These are phyloP conservation scores for Cochlearius cochlearius DNA, from an alignment of 2,113 vertebrate genomes.

Conservation along the genomic window DNA sequence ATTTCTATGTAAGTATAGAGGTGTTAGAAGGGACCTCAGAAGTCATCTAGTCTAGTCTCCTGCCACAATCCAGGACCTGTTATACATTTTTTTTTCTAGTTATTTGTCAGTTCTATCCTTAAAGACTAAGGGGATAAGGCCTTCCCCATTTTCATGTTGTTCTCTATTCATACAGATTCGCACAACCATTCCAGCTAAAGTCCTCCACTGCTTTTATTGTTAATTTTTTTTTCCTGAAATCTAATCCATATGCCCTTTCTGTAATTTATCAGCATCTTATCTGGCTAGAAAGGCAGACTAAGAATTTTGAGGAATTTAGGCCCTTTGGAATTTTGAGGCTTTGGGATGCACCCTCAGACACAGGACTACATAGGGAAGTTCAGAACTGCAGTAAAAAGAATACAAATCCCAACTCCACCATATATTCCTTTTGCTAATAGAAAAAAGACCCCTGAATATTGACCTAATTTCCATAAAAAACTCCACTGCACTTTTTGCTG, in stretches of 20 bases:
- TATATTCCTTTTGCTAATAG: background rate
- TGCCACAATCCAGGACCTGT: background rate
- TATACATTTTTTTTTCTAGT: background rate
- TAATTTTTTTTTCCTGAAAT: background rate
- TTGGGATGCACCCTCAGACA: background rate
- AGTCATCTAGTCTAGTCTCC: background rate
- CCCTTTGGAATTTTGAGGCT: no score
- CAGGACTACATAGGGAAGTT: background rate
- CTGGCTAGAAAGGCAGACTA: background rate
- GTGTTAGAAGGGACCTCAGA: background rate
- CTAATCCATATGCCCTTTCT: background rate
- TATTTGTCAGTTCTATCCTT: background rate
- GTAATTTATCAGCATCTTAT: background rate
- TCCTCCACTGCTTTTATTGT: background rate
- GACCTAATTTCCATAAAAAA: background rate
- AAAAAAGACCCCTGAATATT: background rate
- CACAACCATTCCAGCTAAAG: background rate
- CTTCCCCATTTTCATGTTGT: fast-evolving
- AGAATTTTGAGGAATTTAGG: background rate
- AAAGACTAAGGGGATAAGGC: background rate
- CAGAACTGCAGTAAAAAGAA: background rate
- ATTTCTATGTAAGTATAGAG: background rate
- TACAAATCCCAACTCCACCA: background rate
- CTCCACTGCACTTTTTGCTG: fast-evolving
- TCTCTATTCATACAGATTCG: background rate